Evolutionary conservation across 2,888 invertebrate species (phyloP).

Genomic region (Zele albiditarsus): DNA sequence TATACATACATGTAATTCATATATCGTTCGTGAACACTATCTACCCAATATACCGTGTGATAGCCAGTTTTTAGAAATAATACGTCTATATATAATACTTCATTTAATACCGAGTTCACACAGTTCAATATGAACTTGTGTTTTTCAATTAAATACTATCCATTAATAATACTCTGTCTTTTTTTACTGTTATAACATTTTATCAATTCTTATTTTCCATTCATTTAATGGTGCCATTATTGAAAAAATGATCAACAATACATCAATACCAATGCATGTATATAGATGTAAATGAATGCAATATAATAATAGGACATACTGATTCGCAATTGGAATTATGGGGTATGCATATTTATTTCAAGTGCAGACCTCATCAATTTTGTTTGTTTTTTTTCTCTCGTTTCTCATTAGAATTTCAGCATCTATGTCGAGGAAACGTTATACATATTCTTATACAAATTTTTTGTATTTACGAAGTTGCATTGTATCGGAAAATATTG

Average conservation of each 20-base stretch:
- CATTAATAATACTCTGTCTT: neutral
- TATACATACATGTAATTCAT: neutral
- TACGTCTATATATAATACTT: constrained; percentile 18
- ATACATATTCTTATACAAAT: constrained; percentile 11
- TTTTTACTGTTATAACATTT: neutral
- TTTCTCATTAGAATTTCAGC: neutral
- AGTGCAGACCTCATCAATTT: neutral
- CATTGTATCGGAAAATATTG: constrained; percentile 32
- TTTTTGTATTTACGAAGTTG: constrained; percentile 4
- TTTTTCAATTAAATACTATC: neutral
- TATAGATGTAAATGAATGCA: constrained; percentile 29
- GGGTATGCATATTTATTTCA: constrained; percentile 7
- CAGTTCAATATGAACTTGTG: constrained; percentile 42
- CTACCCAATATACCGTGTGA: neutral
- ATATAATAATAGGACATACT: constrained; percentile 24
- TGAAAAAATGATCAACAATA: constrained; percentile 39
- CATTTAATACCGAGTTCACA: constrained; percentile 28
- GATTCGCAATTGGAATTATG: neutral
- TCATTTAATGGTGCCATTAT: constrained; percentile 25
- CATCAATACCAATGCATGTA: constrained; percentile 31
- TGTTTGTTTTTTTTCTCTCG: neutral
- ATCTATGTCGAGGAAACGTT: constrained; percentile 10
- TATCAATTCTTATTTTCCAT: neutral
- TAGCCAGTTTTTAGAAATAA: constrained; percentile 10
- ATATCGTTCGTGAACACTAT: neutral